Percentiles rank a stretch among this genome's conserved stretches.
phyloP scores from a whole-genome alignment of 1,140 invertebrate species.

The Dendroctonus ponderosae region DNA sequence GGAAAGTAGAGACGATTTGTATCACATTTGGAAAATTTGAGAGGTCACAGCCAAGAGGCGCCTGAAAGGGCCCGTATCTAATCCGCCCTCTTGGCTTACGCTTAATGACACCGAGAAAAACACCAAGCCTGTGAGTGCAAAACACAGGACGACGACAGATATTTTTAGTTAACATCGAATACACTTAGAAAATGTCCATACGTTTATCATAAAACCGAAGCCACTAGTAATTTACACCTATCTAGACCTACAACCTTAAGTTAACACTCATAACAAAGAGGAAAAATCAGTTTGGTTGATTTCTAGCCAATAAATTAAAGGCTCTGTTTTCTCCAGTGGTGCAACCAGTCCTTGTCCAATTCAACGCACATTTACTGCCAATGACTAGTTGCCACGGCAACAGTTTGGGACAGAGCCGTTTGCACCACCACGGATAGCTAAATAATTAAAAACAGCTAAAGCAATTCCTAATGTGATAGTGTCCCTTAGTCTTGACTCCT shows the following conservation, averaged over 20 bases:
- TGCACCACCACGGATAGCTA: too few species aligned
- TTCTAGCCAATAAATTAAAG: not conserved
- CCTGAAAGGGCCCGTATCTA: not conserved
- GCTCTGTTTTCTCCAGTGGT: not conserved
- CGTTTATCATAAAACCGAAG: too few species aligned
- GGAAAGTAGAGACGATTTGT: not conserved
- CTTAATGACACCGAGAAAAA: not conserved
- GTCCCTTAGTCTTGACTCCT: too few species aligned
- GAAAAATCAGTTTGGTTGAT: not conserved
- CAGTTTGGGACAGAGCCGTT: too few species aligned
- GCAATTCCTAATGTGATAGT: too few species aligned
- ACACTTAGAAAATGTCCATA: constrained; percentile 11
- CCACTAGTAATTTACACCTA: too few species aligned
- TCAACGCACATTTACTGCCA: too few species aligned
- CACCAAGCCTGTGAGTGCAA: not conserved
- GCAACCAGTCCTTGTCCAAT: not conserved
- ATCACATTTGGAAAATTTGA: constrained; percentile 11
- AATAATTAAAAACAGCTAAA: too few species aligned
- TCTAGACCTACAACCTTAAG: too few species aligned
- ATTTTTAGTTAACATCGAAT: constrained; percentile 7
- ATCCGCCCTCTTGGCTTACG: not conserved
- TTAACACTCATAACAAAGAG: too few species aligned
- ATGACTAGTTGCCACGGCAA: too few species aligned
- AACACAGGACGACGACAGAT: not conserved
- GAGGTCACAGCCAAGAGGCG: not conserved